Conservation (phyloP, 2,113 vertebrate genomes). For the Platanista minor region DNA sequence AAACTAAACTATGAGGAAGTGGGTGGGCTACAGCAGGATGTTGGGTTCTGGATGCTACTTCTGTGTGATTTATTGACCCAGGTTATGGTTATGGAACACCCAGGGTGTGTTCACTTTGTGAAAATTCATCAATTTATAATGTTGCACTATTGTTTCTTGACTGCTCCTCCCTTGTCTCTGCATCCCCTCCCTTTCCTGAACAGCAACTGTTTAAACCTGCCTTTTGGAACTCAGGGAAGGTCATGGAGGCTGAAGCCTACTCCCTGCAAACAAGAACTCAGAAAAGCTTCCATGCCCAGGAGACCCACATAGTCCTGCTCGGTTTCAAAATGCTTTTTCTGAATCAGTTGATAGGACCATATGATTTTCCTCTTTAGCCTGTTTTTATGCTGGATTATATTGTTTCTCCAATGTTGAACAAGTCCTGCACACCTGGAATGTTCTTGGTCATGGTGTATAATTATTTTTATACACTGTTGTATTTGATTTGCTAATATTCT, state of each 20-base stretch:
- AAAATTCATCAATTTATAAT: background rate
- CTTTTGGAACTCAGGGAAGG: no score
- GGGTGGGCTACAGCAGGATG: accelerated
- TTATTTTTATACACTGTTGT: background rate
- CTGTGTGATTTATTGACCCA: background rate
- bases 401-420: background rate
- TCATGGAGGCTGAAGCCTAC: no score
- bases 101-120: background rate
- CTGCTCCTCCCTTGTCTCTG: background rate
- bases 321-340: background rate
- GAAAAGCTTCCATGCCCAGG: background rate
- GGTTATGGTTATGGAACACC: background rate
- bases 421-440: background rate
- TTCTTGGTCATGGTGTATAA: background rate
- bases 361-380: background rate
- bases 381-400: background rate
- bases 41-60: background rate
- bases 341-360: background rate
- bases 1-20: accelerated
- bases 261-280: background rate
- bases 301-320: background rate
- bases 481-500: background rate
- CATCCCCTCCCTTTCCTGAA: no score
- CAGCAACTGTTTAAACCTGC: no score
- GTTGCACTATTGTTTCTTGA: background rate